Percentiles rank a stretch among this genome's conserved stretches.
phyloP scores from a whole-genome alignment of 2,113 vertebrate species.

The Synodontis membranacea region DNA sequence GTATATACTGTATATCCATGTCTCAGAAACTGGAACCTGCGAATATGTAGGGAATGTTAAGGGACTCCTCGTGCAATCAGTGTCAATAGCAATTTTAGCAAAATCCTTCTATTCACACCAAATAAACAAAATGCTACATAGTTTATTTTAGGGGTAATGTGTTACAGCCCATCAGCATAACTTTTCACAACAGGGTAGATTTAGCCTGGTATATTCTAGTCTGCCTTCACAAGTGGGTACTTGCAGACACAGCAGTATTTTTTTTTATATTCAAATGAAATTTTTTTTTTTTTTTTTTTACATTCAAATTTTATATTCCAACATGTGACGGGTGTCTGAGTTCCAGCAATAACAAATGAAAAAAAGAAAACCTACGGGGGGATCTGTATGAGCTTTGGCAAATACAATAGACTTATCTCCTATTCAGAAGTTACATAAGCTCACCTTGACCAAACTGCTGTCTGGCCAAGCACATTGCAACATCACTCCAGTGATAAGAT shows the following conservation, averaged over 20 bases:
- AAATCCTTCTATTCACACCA: not conserved
- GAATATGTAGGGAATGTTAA: not conserved
- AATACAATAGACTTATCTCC: conserved; percentile 56
- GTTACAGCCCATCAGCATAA: not conserved
- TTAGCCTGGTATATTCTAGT: not conserved
- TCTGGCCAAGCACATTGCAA: conserved; percentile 64
- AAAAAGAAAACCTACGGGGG: not conserved
- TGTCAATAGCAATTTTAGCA: not conserved
- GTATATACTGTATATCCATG: not conserved
- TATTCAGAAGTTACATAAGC: conserved; percentile 61
- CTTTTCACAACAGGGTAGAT: not conserved
- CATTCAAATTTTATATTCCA: too few species aligned
- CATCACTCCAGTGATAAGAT: conserved; percentile 63
- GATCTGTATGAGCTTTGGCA: conserved; percentile 5
- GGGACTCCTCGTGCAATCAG: not conserved
- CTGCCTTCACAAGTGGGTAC: not conserved
- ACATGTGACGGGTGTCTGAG: not conserved
- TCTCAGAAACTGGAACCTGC: not conserved
- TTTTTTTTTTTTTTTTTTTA: not conserved
- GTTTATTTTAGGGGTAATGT: not conserved
- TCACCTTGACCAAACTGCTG: conserved; percentile 61
- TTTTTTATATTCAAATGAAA: not conserved
- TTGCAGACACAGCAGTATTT: not conserved
- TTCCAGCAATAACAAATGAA: not conserved
- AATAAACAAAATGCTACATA: too few species aligned